These are phyloP conservation scores for Kobus ellipsiprymnus DNA, from an alignment of 2,113 vertebrate species.

Conservation along the genomic window DNA sequence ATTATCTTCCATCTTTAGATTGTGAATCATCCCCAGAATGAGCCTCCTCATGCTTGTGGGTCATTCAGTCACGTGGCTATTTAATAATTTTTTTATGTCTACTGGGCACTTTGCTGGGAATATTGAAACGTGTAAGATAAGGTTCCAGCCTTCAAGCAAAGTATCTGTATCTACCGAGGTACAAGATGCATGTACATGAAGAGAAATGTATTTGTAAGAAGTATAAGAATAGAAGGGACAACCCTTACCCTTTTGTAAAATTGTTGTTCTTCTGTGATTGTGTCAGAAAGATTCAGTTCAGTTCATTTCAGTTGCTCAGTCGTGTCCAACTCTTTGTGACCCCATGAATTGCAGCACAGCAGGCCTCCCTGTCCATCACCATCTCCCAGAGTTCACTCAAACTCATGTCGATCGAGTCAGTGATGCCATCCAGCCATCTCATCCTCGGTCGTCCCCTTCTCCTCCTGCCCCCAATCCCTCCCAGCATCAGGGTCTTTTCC, in stretches of 20 bases:
- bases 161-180: background rate
- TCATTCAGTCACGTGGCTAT: background rate
- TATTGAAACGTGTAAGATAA: background rate
- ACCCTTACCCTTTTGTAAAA: background rate
- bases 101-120: background rate
- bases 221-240: background rate
- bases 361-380: no score
- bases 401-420: accelerated
- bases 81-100: slow-evolving; percentile 19
- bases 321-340: no score
- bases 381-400: no score
- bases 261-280: background rate
- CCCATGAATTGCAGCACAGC: no score
- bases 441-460: no score
- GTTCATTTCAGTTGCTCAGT: no score
- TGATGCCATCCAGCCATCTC: no score
- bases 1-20: slow-evolving; percentile 45
- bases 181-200: background rate
- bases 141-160: background rate
- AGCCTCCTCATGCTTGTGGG: background rate
- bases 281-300: background rate
- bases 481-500: no score
- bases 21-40: slow-evolving; percentile 1
- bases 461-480: no score
- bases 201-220: background rate